Evolutionary conservation across 1,140 invertebrate species (phyloP).

Genomic region (Megalonaias nervosa): DNA sequence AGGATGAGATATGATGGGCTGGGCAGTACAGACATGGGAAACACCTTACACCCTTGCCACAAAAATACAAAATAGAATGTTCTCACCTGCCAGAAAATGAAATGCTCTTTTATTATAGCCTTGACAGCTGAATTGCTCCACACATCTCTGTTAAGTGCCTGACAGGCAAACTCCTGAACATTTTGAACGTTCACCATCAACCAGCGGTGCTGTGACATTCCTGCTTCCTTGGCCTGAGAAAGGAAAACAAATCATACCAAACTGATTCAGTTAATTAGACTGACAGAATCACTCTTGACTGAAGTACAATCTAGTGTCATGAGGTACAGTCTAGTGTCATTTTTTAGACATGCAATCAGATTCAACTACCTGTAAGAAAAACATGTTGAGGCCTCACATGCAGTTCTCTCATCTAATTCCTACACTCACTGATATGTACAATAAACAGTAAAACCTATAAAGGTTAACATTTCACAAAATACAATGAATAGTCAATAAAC

Average conservation of each 20-base stretch:
- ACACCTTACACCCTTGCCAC: too few relatives aligned
- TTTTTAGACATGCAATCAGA: neutral
- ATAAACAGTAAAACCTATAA: too few relatives aligned
- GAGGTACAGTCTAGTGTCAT: neutral
- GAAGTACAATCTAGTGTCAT: neutral
- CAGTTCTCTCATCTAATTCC: too few relatives aligned
- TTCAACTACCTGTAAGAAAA: neutral
- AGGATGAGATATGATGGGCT: too few relatives aligned
- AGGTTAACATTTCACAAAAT: too few relatives aligned
- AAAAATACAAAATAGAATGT: too few relatives aligned
- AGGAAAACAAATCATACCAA: slow-evolving; percentile 20
- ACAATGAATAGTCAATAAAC: too few relatives aligned
- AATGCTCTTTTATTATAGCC: slow-evolving; percentile 80
- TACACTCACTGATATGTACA: too few relatives aligned
- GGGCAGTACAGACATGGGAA: too few relatives aligned
- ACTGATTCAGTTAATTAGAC: neutral
- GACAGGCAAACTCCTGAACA: slow-evolving; percentile 81
- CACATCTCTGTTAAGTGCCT: slow-evolving; percentile 84
- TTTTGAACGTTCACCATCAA: slow-evolving; percentile 86
- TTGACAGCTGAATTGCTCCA: slow-evolving; percentile 82
- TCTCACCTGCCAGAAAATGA: slow-evolving; percentile 83
- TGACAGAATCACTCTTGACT: neutral
- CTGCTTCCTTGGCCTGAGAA: slow-evolving; percentile 76
- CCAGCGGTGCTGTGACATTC: slow-evolving; percentile 79
- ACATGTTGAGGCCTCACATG: neutral